Base-by-base conservation (phyloP, 2,797 vertebrate genomes). In the Microctenopoma steveboyesi region DNA sequence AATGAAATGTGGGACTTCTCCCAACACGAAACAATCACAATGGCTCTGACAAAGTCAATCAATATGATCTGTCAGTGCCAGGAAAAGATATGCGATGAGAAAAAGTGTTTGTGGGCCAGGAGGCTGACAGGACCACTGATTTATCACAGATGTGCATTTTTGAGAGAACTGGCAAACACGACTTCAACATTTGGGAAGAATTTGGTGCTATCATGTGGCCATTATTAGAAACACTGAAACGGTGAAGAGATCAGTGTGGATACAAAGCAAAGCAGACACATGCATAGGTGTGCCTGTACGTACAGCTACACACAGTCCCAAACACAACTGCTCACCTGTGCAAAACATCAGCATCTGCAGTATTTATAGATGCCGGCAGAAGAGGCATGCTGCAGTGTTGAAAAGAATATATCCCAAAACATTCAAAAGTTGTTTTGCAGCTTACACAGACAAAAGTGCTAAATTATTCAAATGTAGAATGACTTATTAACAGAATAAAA, bases 111-210 rank as follows among this genome's bases (percentile, higher is more conserved):
- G 37, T 35, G 64, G 79, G 85, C 84, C 83, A 76, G 69, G 28
- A 71, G 69, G 74, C 79, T 84, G 77, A 81, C 78, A 37, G 65
- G 51, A 47, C 64, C 33, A 11, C 58, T 85, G 85, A 91, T 90
- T 92, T 87, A 88, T 88, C 78, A 72, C 89, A 92, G 85, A 88
- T 92, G 88, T 88, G 89, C 63, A 76, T 88, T 85, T 86, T 76
- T 82, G 39, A 86, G 79, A 85, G 74, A 79, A 68, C 14, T 5
- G 75, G 59, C 22, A 71, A 80, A 85, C 50, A 76, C 18, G 65
- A 76, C 74, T 85, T 79, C 71, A 84, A 87, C 87, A 89, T 92
- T 93, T 93, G 84, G 87, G 86, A 89, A 76, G 72, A 59, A 85
- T 91, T 91, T 86, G 80, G 81, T 77, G 74, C 79, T 82, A 90